Evolutionary conservation across 2,113 vertebrate genomes (phyloP), one percentile per base, ranked within the genome.

Genomic region (Osmerus mordax): DNA sequence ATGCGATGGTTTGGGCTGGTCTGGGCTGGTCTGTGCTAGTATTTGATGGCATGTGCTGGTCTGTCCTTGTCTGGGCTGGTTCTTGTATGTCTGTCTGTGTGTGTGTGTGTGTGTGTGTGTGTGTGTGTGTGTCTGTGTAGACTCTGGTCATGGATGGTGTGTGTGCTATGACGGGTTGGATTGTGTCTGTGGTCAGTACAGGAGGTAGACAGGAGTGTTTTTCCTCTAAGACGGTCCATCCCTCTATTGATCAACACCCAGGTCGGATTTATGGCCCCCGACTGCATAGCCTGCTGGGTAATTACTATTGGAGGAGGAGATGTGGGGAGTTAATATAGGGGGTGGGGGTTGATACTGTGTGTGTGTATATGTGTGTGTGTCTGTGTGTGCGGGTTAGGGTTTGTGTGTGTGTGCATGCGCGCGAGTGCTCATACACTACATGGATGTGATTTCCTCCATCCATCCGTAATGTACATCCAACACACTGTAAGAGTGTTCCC

Each of bases 251-350:
- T 90, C 88, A 89, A 84, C 88, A 82, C 83, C 60, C 85, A 16
- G 79, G 76, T 74, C 84, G 86, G 87, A 91, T 89, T 89, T 87
- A 89, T 87, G 83, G 84, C 84, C 76, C 4, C 47, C 82, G 76
- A 83, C 86, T 88, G 87, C 89, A 87, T 88, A 86, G 86, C 80
- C 85, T 91, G 74, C 86, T 89, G 88, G 87, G 88, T 89, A 89
- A 89, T 89, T 89, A 84, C 88, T 79, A 63, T 79, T 78, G 72
- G 87, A 76, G 59, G 86, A 83, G 86, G 84, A 84, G 81, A 84
- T 69, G 52, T 65, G 75, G 71, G 72, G 78, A 80, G 85, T 86
- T 86, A 84, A 86, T 72, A 71, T 78, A 74, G 80, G 84, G 80
- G 83, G 71, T 55, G 86, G 82, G 73, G 54, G 72, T 59, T 47